Conservation (phyloP, 2,797 vertebrate species). For the Phrynocephalus vlangalii region DNA sequence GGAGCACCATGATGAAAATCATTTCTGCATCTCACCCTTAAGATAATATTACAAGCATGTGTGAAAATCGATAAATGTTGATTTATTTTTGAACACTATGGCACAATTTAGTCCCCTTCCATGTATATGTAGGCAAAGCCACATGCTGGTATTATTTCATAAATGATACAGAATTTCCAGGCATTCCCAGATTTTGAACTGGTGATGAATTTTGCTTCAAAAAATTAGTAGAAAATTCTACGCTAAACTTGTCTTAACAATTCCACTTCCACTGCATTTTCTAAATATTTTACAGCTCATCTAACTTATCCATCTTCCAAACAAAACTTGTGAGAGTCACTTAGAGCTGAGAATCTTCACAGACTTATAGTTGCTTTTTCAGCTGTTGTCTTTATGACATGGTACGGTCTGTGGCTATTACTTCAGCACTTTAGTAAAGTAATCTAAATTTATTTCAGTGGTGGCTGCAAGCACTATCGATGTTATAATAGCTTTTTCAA, state of each 20-base stretch:
- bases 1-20: neutral
- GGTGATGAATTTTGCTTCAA: neutral
- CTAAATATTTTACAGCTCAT: constrained; percentile 57
- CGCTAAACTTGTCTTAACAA: neutral
- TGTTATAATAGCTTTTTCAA: constrained; percentile 65
- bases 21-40: constrained; percentile 6
- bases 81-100: too few species aligned
- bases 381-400: constrained; percentile 59
- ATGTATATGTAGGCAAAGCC: too few species aligned
- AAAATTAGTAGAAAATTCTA: constrained; percentile 2
- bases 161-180: neutral
- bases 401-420: constrained; percentile 70
- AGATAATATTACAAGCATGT: neutral
- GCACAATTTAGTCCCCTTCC: too few species aligned
- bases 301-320: constrained; percentile 57
- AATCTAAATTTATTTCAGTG: constrained; percentile 62
- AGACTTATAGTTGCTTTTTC: constrained; percentile 51
- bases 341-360: neutral
- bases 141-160: neutral
- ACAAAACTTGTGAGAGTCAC: constrained; percentile 33
- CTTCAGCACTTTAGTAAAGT: constrained; percentile 75
- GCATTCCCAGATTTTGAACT: neutral
- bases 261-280: constrained; percentile 28
- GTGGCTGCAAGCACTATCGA: constrained; percentile 54
- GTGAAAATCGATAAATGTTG: too few species aligned